A percentile compares a stretch with the other conserved stretches of the same genome.
phyloP scores from a whole-genome alignment of 2,797 vertebrate genomes.

The Gymnopithys bicolor region DNA sequence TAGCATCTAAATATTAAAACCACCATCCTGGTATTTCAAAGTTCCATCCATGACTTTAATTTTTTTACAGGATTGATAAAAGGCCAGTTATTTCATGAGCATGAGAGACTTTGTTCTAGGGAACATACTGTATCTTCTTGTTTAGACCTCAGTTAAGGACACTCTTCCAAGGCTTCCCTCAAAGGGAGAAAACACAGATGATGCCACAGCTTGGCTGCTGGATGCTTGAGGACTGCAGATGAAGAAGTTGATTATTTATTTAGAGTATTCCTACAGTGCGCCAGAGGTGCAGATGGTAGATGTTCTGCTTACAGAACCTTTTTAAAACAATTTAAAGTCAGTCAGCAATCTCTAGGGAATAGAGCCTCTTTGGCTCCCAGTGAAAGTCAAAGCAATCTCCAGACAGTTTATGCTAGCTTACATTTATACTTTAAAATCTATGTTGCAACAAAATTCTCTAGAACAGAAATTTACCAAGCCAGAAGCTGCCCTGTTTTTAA shows the following conservation, averaged over 20 bases:
- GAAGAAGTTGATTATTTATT: not conserved
- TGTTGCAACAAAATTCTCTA: not conserved
- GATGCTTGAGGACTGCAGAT: not conserved
- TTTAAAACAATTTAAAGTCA: not conserved
- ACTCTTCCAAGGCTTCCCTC: not conserved
- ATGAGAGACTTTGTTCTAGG: not conserved
- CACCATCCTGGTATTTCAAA: not conserved
- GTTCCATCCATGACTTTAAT: not conserved
- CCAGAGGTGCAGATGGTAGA: not conserved
- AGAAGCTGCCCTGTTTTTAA: not conserved
- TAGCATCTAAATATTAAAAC: constrained; percentile 33
- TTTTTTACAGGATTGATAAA: not conserved
- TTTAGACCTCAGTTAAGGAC: not conserved
- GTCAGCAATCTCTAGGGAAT: not conserved
- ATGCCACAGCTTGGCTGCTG: not conserved
- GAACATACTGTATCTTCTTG: not conserved
- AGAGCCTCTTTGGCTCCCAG: not conserved
- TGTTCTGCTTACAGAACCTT: not conserved
- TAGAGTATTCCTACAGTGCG: not conserved
- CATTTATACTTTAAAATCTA: not conserved
- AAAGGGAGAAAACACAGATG: not conserved
- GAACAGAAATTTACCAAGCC: not conserved
- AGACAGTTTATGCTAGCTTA: not conserved
- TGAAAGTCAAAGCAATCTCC: not conserved
- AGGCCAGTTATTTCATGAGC: not conserved